Conservation (phyloP, 2,113 vertebrate genomes). For the Loxodonta africana region DNA sequence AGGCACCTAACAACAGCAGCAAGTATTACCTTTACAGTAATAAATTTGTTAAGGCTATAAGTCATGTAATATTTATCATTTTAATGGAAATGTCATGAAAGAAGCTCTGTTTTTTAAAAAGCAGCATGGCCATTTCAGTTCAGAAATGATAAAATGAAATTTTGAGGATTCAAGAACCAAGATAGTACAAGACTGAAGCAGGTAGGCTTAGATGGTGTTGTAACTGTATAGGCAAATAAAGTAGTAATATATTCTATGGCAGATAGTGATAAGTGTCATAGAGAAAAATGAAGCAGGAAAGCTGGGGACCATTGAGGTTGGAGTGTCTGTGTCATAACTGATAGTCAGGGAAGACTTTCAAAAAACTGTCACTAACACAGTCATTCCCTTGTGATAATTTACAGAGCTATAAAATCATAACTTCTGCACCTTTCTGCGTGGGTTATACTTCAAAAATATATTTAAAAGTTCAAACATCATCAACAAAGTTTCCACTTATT, state of each 20-base stretch:
- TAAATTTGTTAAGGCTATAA: too few species aligned
- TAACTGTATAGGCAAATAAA: not conserved
- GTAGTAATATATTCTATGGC: not conserved
- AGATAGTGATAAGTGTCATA: not conserved
- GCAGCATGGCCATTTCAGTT: not conserved
- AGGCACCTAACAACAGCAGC: not conserved
- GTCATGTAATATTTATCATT: too few species aligned
- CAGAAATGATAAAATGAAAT: not conserved
- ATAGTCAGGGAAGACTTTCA: not conserved
- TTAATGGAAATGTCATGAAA: not conserved
- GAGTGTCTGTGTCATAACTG: not conserved
- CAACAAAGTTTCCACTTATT: not conserved
- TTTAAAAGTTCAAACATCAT: not conserved
- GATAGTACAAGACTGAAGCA: not conserved
- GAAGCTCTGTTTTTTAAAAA: not conserved
- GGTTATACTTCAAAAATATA: not conserved
- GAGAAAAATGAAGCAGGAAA: not conserved
- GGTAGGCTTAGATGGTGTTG: not conserved
- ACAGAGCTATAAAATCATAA: not conserved
- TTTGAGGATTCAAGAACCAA: slow-evolving; percentile 42
- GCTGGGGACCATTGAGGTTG: too few species aligned
- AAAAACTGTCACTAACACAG: not conserved
- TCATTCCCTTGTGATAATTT: not conserved
- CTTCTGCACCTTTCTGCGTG: not conserved
- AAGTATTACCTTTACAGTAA: too few species aligned